phyloP scores from a whole-genome alignment of 2,797 vertebrate genomes.

The Salarias fasciatus region DNA sequence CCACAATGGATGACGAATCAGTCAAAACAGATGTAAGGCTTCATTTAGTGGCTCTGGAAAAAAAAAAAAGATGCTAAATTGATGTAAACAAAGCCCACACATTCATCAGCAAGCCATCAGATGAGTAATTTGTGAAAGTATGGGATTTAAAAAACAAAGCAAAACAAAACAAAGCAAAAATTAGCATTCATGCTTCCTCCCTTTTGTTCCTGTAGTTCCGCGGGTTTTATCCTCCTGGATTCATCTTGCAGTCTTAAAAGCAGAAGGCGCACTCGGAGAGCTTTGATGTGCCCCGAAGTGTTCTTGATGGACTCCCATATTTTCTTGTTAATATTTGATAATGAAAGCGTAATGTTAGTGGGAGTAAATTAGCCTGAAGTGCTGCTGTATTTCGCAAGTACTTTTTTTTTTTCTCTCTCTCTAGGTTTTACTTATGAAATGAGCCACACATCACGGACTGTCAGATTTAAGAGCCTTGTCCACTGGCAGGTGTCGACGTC shows the following conservation, averaged over 20 bases:
- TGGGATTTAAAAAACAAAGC: neutral
- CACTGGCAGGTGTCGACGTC: neutral
- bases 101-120: slow-evolving; percentile 34
- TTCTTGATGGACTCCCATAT: neutral
- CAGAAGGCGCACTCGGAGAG: neutral
- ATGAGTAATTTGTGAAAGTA: slow-evolving; percentile 11
- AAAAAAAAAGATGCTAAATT: no score
- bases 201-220: neutral
- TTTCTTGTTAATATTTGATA: neutral
- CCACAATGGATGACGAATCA: slow-evolving; percentile 10
- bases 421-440: neutral
- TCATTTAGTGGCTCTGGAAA: slow-evolving; percentile 19
- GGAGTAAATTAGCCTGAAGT: no score
- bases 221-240: neutral
- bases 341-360: no score
- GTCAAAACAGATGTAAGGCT: slow-evolving; percentile 10
- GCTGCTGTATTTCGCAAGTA: no score
- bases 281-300: neutral
- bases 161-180: no score
- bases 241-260: neutral
- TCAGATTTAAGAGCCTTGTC: no score
- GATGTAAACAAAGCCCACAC: neutral
- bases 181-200: no score
- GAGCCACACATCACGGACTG: no score
- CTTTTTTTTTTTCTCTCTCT: neutral